These are phyloP conservation scores for Nasua narica DNA, from an alignment of 2,797 vertebrate species.

Conservation along the genomic window DNA sequence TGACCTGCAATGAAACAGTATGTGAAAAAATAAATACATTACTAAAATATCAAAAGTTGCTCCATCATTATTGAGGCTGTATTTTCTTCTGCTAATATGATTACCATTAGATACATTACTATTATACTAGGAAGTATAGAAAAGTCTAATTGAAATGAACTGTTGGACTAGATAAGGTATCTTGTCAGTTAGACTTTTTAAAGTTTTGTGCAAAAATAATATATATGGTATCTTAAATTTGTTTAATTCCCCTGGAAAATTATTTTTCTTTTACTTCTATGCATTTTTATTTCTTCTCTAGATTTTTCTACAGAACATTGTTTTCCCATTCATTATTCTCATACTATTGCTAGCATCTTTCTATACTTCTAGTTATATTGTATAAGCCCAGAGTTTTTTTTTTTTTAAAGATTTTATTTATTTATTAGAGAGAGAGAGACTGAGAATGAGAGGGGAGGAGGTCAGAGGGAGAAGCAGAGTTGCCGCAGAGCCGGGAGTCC, in stretches of 20 bases:
- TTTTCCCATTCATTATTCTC: not conserved
- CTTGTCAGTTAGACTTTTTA: not conserved
- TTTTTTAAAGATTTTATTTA: too few species aligned
- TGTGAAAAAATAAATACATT: not conserved
- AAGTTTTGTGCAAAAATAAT: not conserved
- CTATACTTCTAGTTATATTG: not conserved
- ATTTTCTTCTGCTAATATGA: not conserved
- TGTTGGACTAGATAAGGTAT: not conserved
- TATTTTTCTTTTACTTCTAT: not conserved
- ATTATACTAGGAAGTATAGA: not conserved
- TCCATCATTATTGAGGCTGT: not conserved
- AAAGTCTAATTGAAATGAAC: not conserved
- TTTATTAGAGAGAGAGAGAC: too few species aligned
- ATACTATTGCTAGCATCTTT: not conserved
- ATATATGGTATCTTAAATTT: not conserved
- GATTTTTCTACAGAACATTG: not conserved
- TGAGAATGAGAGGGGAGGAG: too few species aligned
- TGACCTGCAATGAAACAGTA: not conserved
- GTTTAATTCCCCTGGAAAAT: not conserved
- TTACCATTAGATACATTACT: not conserved
- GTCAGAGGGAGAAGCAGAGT: too few species aligned
- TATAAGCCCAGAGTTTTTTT: not conserved
- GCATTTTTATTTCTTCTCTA: not conserved
- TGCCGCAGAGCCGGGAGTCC: too few species aligned
- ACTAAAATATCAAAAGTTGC: conserved; percentile 1